Base-by-base conservation (phyloP, 2,888 invertebrate genomes). In the Drosophila ustulata region DNA sequence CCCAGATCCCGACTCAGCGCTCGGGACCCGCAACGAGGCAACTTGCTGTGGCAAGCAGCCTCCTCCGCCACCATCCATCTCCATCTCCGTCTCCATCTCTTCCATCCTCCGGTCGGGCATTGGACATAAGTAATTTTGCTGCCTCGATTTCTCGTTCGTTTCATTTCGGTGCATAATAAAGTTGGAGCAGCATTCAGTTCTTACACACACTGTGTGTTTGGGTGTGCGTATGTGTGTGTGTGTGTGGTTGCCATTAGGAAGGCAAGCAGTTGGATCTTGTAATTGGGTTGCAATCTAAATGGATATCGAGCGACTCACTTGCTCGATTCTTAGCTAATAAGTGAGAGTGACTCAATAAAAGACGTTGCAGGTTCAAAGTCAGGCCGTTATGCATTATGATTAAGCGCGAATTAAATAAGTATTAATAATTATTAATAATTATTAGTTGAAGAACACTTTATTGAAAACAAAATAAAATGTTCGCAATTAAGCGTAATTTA, bases 81-180 rank as follows among this genome's bases (percentile, higher is more conserved):
- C 13, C 18, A 11, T 3, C 47, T 55, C 13, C 18, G 8, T 3
- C 47, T 34, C 25, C 32, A 23, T 3, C 37, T 5, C 5, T 4
- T n/a, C 18, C 18, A 1, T 9, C 46, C 49, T n/a, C 32, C 56
- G 28, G 69, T 75, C 77, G 71, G 62, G 63, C 78, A 78, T 66
- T 74, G 78, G 78, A 65, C 71, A 69, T 68, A 80, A 71, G 81
- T 82, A 82, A 82, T 82, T 82, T 82, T 73, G 66, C 62, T 71
- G 83, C 66, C 71, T 79, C 69, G 64, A 67, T 69, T 75, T 81
- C 73, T 74, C 58, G 83, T 71, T 82, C 70, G 76, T 69, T 84
- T 81, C 65, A 75, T 78, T 78, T 85, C 81, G 74, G 82, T 89
- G 81, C 81, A 89, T 82, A 88, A 90, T 87, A 84, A 88, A 80